Conservation (phyloP, 2,888 invertebrate genomes). For the Abrostola triplasia region DNA sequence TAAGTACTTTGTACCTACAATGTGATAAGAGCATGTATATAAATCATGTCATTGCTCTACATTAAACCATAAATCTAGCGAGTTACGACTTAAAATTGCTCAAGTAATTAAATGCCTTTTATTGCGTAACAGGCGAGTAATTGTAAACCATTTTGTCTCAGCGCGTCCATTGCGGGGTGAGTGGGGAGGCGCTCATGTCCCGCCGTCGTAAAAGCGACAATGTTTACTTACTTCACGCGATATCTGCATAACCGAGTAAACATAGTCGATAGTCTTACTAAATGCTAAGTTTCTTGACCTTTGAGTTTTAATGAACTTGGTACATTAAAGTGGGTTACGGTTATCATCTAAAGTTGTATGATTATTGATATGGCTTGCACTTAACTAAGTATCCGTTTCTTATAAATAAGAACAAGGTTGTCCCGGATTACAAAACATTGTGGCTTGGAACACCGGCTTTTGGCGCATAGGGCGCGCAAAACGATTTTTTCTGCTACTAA, state of each 20-base stretch:
- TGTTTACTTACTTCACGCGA: background rate
- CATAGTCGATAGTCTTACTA: background rate
- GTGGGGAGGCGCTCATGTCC: background rate
- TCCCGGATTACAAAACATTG: no score
- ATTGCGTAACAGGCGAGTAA: conserved; percentile 19
- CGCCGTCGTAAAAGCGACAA: background rate
- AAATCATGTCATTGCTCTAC: conserved; percentile 38
- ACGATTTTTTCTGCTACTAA: no score
- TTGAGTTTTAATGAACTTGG: background rate
- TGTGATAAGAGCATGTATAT: conserved; percentile 4
- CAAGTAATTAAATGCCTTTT: conserved; percentile 28
- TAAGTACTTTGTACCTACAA: no score
- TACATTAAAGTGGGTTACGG: background rate
- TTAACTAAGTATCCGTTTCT: no score
- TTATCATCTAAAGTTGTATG: no score
- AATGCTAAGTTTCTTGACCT: background rate
- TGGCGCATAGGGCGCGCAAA: no score
- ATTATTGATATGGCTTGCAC: no score
- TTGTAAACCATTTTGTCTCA: background rate
- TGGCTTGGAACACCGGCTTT: no score
- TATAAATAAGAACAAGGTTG: no score
- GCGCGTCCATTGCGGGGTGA: background rate
- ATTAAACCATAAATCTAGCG: conserved; percentile 40
- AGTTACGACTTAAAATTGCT: conserved; percentile 37
- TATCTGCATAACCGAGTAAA: no score